phyloP scores from a whole-genome alignment of 2,888 invertebrate species.

The Drosophila sordidula region DNA sequence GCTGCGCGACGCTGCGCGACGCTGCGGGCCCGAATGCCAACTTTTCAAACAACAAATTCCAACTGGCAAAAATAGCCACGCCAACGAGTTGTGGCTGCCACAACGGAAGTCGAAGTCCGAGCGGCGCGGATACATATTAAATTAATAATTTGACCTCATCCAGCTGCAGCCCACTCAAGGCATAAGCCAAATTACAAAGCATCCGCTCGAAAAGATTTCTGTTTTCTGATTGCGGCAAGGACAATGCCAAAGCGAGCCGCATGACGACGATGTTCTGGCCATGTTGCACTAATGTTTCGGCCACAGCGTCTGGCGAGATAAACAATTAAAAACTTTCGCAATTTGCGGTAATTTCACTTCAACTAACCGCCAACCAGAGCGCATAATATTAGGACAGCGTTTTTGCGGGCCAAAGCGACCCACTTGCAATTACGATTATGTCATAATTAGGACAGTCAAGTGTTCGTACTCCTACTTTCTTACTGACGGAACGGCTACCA shows the following conservation, averaged over 20 bases:
- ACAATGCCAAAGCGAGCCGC: slow-evolving; percentile 46
- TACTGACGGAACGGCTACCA: neutral
- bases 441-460: slow-evolving; percentile 35
- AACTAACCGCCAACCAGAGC: slow-evolving; percentile 33
- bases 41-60: slow-evolving; percentile 59
- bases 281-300: slow-evolving; percentile 77
- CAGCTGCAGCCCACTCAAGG: slow-evolving; percentile 39
- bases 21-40: slow-evolving; percentile 41
- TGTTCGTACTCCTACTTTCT: slow-evolving; percentile 13
- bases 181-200: slow-evolving; percentile 65
- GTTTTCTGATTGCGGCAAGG: slow-evolving; percentile 76
- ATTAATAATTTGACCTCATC: slow-evolving; percentile 80
- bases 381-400: slow-evolving; percentile 6
- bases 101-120: slow-evolving; percentile 69
- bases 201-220: slow-evolving; percentile 74
- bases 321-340: slow-evolving; percentile 82
- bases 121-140: slow-evolving; percentile 78
- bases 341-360: slow-evolving; percentile 77
- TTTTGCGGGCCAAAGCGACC: slow-evolving; percentile 4
- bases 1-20: slow-evolving; percentile 6
- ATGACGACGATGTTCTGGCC: slow-evolving; percentile 39
- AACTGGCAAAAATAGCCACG: slow-evolving; percentile 40
- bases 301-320: slow-evolving; percentile 62
- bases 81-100: slow-evolving; percentile 47
- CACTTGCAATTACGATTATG: slow-evolving; percentile 51